Evolutionary conservation across 2,888 invertebrate species (phyloP).

Genomic region (Acanthosepion lycidas): DNA sequence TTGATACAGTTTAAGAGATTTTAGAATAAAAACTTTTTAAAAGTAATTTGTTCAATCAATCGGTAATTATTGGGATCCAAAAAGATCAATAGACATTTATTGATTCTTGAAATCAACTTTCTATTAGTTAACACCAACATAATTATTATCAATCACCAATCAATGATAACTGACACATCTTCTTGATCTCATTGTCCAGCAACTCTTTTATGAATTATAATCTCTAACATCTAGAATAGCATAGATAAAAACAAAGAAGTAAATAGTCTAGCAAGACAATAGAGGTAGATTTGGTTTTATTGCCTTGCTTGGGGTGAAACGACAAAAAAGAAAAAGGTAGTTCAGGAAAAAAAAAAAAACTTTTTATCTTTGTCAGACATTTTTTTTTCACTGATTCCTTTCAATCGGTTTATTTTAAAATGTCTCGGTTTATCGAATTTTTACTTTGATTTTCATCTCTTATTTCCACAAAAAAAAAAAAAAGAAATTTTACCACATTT

Average conservation of each 20-base stretch:
- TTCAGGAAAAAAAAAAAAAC: too few species aligned
- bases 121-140: background rate
- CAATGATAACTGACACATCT: background rate
- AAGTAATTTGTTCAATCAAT: background rate
- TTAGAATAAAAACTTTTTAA: background rate
- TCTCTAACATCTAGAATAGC: background rate
- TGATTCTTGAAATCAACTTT: slow-evolving; percentile 35
- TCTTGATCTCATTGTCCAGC: background rate
- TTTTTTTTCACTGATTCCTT: too few species aligned
- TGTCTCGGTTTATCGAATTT: too few species aligned
- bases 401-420: too few species aligned
- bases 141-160: background rate
- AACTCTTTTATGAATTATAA: background rate
- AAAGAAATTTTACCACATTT: too few species aligned
- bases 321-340: too few species aligned
- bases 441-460: too few species aligned
- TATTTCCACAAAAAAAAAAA: too few species aligned
- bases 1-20: background rate
- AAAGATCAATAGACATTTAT: slow-evolving; percentile 37
- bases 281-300: too few species aligned
- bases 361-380: too few species aligned
- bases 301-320: too few species aligned
- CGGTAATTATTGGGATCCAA: background rate
- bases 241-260: background rate
- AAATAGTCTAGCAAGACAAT: background rate